A percentile compares a stretch with the other conserved stretches of the same genome.
Conservation (phyloP, 2,113 vertebrate genomes). For the Pipra filicauda region DNA sequence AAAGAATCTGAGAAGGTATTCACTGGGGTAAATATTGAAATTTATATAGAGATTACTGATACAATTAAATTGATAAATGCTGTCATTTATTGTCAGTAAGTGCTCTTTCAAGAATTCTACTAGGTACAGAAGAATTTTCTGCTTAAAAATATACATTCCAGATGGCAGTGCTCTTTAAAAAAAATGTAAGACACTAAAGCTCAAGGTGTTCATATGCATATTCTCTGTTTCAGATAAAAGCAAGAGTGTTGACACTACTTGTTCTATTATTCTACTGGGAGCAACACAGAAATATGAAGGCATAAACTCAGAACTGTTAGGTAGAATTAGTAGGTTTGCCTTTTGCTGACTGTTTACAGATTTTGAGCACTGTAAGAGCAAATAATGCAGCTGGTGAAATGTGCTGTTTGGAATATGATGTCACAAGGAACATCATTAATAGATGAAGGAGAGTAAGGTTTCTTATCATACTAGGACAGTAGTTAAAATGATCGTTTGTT, state of each 20-base stretch:
- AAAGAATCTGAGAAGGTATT: not conserved
- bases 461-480: not conserved
- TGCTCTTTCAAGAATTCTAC: conserved; percentile 18
- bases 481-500: not conserved
- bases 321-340: not conserved
- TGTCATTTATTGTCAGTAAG: conserved; percentile 12
- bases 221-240: not conserved
- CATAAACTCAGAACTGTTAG: not conserved
- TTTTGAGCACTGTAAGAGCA: not conserved
- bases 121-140: not conserved
- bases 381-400: not conserved
- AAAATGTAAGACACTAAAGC: not conserved
- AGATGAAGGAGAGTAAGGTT: not conserved
- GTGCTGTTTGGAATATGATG: not conserved
- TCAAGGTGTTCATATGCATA: not conserved
- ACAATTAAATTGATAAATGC: conserved; percentile 22
- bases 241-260: not conserved
- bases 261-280: not conserved
- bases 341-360: not conserved
- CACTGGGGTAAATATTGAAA: conserved; percentile 7
- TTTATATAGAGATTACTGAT: not conserved
- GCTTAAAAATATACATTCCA: not conserved
- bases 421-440: not conserved
- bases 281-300: not conserved
- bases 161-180: not conserved